Percentiles rank a stretch among this genome's conserved stretches.
phyloP scores from a whole-genome alignment of 2,113 vertebrate genomes.

The Phyllostomus discolor region DNA sequence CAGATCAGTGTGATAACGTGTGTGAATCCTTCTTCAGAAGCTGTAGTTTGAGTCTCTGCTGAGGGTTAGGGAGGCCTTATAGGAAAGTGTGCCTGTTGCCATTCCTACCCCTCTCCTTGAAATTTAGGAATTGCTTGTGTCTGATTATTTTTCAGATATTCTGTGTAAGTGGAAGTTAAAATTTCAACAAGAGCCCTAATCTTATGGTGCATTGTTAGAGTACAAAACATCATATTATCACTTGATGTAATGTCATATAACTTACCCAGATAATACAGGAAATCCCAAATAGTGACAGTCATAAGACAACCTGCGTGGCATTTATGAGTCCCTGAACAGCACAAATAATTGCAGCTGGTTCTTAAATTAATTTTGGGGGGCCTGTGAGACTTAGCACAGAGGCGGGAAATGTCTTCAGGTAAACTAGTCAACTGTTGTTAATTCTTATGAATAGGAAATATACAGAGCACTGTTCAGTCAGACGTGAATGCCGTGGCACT shows the following conservation, averaged over 20 bases:
- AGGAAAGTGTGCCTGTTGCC: background rate
- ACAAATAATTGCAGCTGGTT: conserved; percentile 67
- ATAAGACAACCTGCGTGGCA: conserved; percentile 61
- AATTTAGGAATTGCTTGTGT: conserved; percentile 49
- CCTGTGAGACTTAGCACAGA: conserved; percentile 65
- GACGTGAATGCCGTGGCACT: conserved; percentile 23
- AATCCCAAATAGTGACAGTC: conserved; percentile 64
- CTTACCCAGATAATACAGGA: conserved; percentile 64
- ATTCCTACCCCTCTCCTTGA: background rate
- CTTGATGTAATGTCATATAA: conserved; percentile 66
- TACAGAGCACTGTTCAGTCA: conserved; percentile 55
- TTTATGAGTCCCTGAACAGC: conserved; percentile 68
- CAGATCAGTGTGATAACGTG: conserved; percentile 52
- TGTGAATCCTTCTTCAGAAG: background rate
- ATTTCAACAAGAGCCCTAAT: conserved; percentile 44
- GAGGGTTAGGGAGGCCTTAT: conserved; percentile 31
- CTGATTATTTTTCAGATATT: conserved; percentile 54
- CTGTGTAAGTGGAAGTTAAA: conserved; percentile 59
- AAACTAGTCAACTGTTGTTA: conserved; percentile 64
- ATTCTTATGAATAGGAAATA: conserved; percentile 66
- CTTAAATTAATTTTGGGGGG: conserved; percentile 66
- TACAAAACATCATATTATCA: conserved; percentile 39
- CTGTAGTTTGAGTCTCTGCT: background rate
- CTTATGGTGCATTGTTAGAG: conserved; percentile 5
- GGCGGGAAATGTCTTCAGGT: conserved; percentile 64